phyloP scores from a whole-genome alignment of 2,888 invertebrate species.

The Drosophila mimica region DNA sequence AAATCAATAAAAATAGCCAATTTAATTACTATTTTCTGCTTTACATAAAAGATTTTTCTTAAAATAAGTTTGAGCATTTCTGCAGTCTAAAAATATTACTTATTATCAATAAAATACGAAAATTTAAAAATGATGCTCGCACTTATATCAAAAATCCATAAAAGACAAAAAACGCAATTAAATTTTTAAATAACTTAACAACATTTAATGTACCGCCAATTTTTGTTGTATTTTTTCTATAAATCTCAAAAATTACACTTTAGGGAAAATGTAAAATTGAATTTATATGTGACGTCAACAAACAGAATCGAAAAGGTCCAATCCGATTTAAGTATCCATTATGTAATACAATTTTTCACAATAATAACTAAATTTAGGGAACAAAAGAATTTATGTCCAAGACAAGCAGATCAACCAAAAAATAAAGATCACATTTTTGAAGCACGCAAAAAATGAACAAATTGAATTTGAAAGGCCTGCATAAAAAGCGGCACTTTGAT shows the following conservation, averaged over 20 bases:
- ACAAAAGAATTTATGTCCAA: background rate
- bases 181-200: background rate
- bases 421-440: slow-evolving; percentile 25
- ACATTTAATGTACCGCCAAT: background rate
- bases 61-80: background rate
- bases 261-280: background rate
- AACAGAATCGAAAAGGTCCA: background rate
- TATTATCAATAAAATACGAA: background rate
- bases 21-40: background rate
- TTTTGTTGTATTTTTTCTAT: background rate
- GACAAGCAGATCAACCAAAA: background rate
- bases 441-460: slow-evolving; percentile 41
- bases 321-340: background rate
- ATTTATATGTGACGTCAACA: background rate
- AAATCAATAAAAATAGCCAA: background rate
- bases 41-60: background rate
- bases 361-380: background rate
- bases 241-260: background rate
- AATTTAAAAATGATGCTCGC: background rate
- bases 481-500: slow-evolving; percentile 52
- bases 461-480: slow-evolving; percentile 28
- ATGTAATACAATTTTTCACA: background rate
- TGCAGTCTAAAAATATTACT: background rate
- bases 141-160: background rate
- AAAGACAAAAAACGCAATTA: background rate